Conservation (phyloP, 2,113 vertebrate genomes). For the Brienomyrus brachyistius region DNA sequence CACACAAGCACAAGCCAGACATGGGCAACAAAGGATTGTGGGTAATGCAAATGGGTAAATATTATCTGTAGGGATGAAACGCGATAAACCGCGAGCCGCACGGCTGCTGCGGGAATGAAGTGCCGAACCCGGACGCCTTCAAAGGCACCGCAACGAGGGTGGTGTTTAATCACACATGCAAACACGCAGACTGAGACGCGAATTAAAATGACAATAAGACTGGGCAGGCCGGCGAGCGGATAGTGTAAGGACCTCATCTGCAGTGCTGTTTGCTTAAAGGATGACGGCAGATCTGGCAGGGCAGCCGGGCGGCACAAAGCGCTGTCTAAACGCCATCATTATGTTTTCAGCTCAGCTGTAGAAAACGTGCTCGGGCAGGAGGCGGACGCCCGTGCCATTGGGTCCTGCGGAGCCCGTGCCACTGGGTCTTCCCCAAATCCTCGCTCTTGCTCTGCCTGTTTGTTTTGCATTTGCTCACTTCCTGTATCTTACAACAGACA, state of each 20-base stretch:
- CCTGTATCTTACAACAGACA: background rate
- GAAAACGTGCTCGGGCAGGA: background rate
- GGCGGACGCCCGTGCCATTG: background rate
- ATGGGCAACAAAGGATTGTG: conserved; percentile 11
- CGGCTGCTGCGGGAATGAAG: conserved; percentile 14
- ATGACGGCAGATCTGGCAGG: background rate
- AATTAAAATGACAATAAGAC: conserved; percentile 33
- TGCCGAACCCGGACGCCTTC: background rate
- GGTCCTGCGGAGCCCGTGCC: background rate
- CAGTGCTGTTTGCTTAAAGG: background rate
- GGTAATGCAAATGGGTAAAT: conserved; percentile 33
- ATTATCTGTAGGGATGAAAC: conserved; percentile 43
- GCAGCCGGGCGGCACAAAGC: background rate
- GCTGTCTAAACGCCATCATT: background rate
- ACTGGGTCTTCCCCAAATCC: background rate
- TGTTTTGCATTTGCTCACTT: background rate
- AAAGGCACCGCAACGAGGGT: background rate
- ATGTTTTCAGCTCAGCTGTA: background rate
- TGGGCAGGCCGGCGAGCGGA: conserved; percentile 13
- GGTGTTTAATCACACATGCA: background rate
- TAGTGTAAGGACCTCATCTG: conserved; percentile 24
- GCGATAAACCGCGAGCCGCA: conserved; percentile 33
- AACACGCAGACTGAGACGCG: background rate
- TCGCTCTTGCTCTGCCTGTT: background rate
- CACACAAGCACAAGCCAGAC: background rate